Evolutionary conservation across 2,797 vertebrate species (phyloP).

Genomic region (Argya squamiceps): DNA sequence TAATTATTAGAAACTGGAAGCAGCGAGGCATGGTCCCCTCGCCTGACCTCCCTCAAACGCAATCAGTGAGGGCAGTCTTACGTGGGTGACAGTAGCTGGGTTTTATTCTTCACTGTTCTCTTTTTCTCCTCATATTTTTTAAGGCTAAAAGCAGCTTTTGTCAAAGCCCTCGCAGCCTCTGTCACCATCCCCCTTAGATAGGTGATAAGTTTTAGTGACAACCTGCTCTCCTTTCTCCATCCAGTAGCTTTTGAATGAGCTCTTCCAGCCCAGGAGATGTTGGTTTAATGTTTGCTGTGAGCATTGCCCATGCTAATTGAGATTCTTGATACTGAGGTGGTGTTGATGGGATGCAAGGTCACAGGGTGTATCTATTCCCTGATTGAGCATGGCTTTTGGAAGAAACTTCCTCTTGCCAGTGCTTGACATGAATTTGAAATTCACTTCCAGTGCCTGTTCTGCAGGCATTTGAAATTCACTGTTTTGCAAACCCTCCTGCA

Average conservation of each 20-base stretch:
- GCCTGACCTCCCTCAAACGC: accelerated
- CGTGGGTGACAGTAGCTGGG: neutral
- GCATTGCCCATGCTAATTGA: neutral
- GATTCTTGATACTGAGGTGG: neutral
- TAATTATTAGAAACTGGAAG: neutral
- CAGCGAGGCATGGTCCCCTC: neutral
- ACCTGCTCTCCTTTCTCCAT: neutral
- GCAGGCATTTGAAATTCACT: neutral
- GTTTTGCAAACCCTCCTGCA: neutral
- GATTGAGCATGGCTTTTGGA: neutral
- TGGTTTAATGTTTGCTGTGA: neutral
- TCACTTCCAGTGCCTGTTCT: neutral
- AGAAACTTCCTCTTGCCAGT: neutral
- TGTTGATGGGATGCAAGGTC: neutral
- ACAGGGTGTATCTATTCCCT: neutral
- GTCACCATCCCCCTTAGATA: neutral
- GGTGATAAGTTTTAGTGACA: neutral
- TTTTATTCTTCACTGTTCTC: accelerated
- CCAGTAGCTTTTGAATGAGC: neutral
- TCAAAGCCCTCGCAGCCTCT: neutral
- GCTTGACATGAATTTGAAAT: conserved; percentile 13
- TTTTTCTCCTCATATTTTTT: neutral
- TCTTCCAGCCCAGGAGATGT: neutral
- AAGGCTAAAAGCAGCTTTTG: neutral
- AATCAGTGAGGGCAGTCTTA: neutral